Evolutionary conservation across 2,888 invertebrate genomes (phyloP).

Genomic region (Ectemnius continuus): DNA sequence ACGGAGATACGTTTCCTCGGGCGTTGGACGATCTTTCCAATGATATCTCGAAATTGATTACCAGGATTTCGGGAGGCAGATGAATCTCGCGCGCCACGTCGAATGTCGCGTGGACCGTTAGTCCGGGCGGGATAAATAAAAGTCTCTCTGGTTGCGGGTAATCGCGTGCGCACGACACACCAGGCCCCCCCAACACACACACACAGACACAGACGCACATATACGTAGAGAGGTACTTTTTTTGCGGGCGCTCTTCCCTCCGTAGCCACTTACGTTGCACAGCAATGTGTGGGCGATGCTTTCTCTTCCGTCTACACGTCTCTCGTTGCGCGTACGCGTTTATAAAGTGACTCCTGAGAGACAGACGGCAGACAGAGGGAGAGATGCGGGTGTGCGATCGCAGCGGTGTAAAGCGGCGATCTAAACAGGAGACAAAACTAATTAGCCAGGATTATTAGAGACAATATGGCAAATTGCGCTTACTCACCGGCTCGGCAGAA

Average conservation of each 20-base stretch:
- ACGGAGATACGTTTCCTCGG: no score
- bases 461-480: conserved; percentile 71
- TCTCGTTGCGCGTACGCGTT: no score
- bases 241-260: background rate
- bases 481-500: conserved; percentile 53
- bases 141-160: conserved; percentile 19
- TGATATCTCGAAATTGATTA: no score
- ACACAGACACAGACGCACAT: background rate
- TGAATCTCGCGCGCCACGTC: background rate
- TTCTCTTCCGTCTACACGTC: conserved; percentile 54
- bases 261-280: background rate
- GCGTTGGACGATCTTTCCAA: no score
- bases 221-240: background rate
- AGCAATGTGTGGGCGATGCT: conserved; percentile 56
- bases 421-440: conserved; percentile 65
- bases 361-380: conserved; percentile 36
- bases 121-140: conserved; percentile 5
- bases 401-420: conserved; percentile 50
- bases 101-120: conserved; percentile 3
- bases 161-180: conserved; percentile 16
- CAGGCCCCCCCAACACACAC: no score
- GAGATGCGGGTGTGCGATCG: conserved; percentile 18
- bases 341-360: no score
- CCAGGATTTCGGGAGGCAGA: no score
- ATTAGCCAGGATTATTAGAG: conserved; percentile 68